Evolutionary conservation across 2,113 vertebrate species (phyloP), one percentile per base, ranked within the genome.

Genomic region (Megaceryle maxima): DNA sequence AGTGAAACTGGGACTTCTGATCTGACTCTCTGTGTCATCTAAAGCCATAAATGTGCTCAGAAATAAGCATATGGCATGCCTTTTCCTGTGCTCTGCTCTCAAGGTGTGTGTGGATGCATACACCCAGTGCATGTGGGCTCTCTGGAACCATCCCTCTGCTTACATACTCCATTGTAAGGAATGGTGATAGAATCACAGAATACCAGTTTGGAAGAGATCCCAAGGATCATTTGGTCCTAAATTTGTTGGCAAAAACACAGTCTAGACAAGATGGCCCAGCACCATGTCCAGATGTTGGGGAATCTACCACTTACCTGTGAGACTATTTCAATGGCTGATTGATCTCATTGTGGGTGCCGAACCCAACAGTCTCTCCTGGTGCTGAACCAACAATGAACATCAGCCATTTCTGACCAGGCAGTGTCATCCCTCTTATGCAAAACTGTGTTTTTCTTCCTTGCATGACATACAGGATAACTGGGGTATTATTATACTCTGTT

Each of bases 51-150:
- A 2, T 64, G 53, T 51, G 6, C 48, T 74, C 9, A 44, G 39
- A 81, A 81, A 48, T 57, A 67, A 41, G 5, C 16, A 13, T 18
- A 10, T 76, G 3, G 5, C 31, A 33, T 33, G 5, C 10, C 9
- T 70, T 74, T 72, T 75, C 10, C 24, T 18, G 5, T n/a, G 15
- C 5, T 2, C 6, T 2, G 3, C 28, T 79, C 31, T 82, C 0
- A 1, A 24, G 4, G 4, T 1, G 1, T 4, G 1, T 50, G 8
- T 17, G 39, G 51, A 12, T 5, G 33, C 0, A 1, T 33, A 14
- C 8, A 39, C 5, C 12, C 6, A 2, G 10, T 55, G 7, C 7
- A 6, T 19, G 22, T 18, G 16, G 56, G 16, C 9, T 60, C 5
- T 69, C 18, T 5, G 10, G 15, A 20, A 29, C 21, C 3, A 7